phyloP scores from a whole-genome alignment of 2,797 vertebrate genomes.

The Synanceia verrucosa region DNA sequence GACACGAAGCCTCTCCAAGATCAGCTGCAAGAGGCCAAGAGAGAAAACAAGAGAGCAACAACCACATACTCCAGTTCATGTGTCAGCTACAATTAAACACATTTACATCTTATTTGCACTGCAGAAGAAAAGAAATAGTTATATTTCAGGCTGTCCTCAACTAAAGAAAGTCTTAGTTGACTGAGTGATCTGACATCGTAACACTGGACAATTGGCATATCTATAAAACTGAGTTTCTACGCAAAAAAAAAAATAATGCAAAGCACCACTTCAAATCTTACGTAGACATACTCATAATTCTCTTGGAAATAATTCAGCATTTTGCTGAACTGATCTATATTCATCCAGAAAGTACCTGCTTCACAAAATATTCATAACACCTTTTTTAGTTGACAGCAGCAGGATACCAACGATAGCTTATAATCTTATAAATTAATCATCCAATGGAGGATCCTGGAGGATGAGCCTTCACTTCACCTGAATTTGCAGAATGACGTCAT shows the following conservation, averaged over 20 bases:
- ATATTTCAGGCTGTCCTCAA: neutral
- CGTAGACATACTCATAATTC: neutral
- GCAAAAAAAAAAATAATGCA: neutral
- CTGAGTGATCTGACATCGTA: too few relatives aligned
- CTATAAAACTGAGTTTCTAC: neutral
- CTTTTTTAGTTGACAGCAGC: neutral
- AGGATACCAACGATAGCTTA: neutral
- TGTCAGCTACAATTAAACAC: constrained; percentile 34
- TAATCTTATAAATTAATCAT: neutral
- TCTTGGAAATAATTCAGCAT: neutral
- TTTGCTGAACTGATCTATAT: neutral
- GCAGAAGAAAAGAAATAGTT: neutral
- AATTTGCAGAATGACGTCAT: neutral
- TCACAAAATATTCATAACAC: neutral
- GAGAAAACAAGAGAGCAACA: constrained; percentile 40
- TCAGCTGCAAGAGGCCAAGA: constrained; percentile 20
- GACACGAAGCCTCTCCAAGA: constrained; percentile 41
- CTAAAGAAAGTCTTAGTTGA: neutral
- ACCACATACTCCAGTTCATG: constrained; percentile 16
- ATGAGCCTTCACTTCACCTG: neutral
- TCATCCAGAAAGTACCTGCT: neutral
- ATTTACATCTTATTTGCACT: neutral
- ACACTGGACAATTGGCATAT: neutral
- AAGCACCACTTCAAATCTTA: neutral
- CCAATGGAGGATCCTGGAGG: neutral